These are phyloP conservation scores for Prunella himalayana DNA, from an alignment of 2,113 vertebrate genomes.

Conservation along the genomic window DNA sequence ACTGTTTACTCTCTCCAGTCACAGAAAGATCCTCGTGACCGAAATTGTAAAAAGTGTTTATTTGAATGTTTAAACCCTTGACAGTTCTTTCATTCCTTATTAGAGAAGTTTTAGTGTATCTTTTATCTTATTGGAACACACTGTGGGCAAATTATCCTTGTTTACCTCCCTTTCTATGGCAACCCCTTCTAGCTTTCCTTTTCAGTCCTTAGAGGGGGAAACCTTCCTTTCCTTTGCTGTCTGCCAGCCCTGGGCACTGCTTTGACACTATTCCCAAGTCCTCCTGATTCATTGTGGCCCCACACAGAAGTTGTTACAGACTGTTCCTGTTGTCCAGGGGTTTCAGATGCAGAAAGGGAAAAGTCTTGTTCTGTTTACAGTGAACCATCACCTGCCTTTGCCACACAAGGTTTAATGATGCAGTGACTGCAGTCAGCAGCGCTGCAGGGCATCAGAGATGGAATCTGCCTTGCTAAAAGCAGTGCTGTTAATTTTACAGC, in stretches of 20 bases:
- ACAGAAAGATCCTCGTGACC: background rate
- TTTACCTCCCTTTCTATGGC: background rate
- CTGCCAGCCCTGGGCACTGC: background rate
- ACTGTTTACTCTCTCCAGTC: background rate
- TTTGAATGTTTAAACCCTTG: background rate
- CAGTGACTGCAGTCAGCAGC: background rate
- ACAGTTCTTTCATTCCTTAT: background rate
- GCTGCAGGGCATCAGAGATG: rapidly evolving
- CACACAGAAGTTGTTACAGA: background rate
- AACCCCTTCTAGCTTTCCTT: background rate
- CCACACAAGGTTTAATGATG: background rate
- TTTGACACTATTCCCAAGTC: background rate
- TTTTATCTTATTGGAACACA: background rate
- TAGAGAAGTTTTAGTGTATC: background rate
- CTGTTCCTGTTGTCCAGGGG: background rate
- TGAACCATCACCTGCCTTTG: background rate
- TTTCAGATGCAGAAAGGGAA: background rate
- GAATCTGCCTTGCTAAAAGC: background rate
- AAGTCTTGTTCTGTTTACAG: background rate
- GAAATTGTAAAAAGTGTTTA: background rate
- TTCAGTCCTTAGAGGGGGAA: background rate
- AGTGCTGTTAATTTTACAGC: background rate
- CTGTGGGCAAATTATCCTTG: background rate
- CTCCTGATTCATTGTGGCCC: background rate
- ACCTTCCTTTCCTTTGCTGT: background rate